Evolutionary conservation across 2,888 invertebrate genomes (phyloP).

Genomic region (Halocaridina rubra): DNA sequence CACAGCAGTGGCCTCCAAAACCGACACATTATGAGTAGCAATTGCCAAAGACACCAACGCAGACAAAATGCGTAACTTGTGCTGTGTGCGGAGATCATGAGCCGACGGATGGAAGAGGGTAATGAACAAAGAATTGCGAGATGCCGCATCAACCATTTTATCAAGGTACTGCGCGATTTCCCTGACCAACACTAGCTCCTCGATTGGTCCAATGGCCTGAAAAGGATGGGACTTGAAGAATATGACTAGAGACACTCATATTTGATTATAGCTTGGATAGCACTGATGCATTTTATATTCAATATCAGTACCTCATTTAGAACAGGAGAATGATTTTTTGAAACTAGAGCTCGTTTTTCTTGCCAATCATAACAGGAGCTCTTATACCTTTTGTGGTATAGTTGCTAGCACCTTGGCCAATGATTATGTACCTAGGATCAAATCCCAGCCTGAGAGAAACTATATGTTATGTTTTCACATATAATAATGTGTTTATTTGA

Average conservation of each 20-base stretch:
- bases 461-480: too few species aligned
- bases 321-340: too few species aligned
- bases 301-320: too few species aligned
- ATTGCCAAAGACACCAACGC: constrained; percentile 48
- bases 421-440: too few species aligned
- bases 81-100: constrained; percentile 51
- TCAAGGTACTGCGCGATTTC: constrained; percentile 45
- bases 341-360: too few species aligned
- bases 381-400: too few species aligned
- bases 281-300: too few species aligned
- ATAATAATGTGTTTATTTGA: too few species aligned
- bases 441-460: too few species aligned
- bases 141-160: constrained; percentile 41
- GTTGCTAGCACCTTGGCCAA: too few species aligned
- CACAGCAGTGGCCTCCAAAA: constrained; percentile 57
- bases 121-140: constrained; percentile 55
- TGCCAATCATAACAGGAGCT: too few species aligned
- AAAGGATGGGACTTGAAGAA: neutral
- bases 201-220: constrained; percentile 53
- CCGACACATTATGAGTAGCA: constrained; percentile 54
- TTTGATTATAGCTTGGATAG: neutral
- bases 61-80: constrained; percentile 42
- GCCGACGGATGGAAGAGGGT: constrained; percentile 46
- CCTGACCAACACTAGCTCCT: constrained; percentile 51
- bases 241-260: neutral